Evolutionary conservation across 2,113 vertebrate species (phyloP).

Genomic region (Acanthisitta chloris): DNA sequence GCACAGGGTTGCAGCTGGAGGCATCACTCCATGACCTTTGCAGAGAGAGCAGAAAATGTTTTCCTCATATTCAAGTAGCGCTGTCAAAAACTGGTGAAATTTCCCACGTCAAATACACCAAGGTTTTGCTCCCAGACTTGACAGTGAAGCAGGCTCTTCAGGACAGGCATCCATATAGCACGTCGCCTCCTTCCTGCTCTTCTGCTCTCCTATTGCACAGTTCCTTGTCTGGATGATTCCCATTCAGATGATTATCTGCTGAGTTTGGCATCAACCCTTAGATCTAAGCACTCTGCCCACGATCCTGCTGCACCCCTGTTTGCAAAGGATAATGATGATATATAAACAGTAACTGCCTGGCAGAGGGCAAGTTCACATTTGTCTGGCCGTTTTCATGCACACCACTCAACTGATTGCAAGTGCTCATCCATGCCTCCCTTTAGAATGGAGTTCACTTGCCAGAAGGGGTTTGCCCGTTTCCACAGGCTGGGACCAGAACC

Average conservation of each 20-base stretch:
- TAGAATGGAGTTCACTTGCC: background rate
- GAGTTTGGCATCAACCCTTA: background rate
- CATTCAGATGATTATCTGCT: conserved; percentile 13
- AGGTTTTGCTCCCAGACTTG: background rate
- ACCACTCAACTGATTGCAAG: background rate
- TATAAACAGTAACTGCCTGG: background rate
- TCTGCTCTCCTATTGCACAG: background rate
- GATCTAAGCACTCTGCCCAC: background rate
- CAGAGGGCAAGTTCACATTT: conserved; percentile 45
- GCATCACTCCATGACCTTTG: background rate
- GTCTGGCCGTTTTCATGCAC: conserved; percentile 7
- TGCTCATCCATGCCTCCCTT: background rate
- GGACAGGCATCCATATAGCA: background rate
- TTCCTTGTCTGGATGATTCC: background rate
- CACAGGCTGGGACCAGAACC: background rate
- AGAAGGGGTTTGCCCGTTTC: background rate
- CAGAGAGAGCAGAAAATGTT: background rate
- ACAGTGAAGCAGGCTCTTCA: background rate
- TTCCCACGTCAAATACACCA: background rate
- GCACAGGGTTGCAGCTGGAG: background rate
- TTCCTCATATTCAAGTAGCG: background rate
- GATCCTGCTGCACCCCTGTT: conserved; percentile 27
- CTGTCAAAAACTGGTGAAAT: background rate
- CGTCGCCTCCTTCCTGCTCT: background rate
- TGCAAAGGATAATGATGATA: conserved; percentile 17